phyloP scores from a whole-genome alignment of 2,888 invertebrate species.

The Andrena flavipes region DNA sequence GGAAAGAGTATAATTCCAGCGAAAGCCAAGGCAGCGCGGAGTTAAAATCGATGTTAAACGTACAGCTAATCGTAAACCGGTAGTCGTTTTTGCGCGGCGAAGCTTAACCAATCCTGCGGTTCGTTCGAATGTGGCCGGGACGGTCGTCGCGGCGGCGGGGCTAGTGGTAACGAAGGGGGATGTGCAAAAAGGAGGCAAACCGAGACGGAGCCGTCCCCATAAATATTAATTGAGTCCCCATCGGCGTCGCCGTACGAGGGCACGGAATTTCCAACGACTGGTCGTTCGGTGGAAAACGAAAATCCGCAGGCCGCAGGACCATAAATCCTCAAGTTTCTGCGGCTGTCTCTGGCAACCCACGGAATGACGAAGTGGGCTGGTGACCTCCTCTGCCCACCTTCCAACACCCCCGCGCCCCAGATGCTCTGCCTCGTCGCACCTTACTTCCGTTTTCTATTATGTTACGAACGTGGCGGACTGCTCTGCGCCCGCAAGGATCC shows the following conservation, averaged over 20 bases:
- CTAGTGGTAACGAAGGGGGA: slow-evolving; percentile 8
- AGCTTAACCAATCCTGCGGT: slow-evolving; percentile 60
- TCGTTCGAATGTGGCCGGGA: slow-evolving; percentile 19
- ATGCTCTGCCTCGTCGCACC: slow-evolving; percentile 67
- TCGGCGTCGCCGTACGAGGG: slow-evolving; percentile 60
- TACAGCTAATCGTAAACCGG: slow-evolving; percentile 42
- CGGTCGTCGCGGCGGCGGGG: slow-evolving; percentile 4
- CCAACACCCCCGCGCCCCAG: slow-evolving; percentile 43
- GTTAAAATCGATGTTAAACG: slow-evolving; percentile 61
- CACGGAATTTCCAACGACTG: slow-evolving; percentile 67
- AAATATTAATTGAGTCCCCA: slow-evolving; percentile 76
- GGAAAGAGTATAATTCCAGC: neutral
- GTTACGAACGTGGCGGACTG: slow-evolving; percentile 66
- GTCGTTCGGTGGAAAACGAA: slow-evolving; percentile 74
- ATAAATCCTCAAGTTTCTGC: slow-evolving; percentile 81
- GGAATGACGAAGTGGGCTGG: slow-evolving; percentile 67
- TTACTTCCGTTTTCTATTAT: slow-evolving; percentile 76
- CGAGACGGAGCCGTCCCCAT: slow-evolving; percentile 64
- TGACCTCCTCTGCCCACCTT: slow-evolving; percentile 23
- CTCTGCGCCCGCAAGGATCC: slow-evolving; percentile 17
- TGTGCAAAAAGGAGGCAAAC: slow-evolving; percentile 5
- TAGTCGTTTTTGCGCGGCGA: slow-evolving; percentile 52
- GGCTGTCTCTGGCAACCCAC: slow-evolving; percentile 76
- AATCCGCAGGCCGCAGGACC: slow-evolving; percentile 74
- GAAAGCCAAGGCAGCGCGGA: neutral